Conservation (phyloP, 2,113 vertebrate genomes). For the Vombatus ursinus region DNA sequence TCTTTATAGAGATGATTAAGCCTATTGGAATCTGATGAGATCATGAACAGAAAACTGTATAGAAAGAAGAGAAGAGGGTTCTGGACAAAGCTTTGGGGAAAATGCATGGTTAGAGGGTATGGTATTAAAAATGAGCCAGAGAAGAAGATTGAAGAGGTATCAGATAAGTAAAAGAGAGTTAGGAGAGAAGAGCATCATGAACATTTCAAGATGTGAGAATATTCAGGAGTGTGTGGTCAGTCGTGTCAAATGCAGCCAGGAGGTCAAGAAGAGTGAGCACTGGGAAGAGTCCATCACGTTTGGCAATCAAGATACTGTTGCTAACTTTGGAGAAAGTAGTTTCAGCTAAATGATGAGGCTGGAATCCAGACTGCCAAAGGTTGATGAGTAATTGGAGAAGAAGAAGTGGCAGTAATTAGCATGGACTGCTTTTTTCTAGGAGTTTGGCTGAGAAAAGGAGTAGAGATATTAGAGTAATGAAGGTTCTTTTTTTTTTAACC, state of each 20-base stretch:
- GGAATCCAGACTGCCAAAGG: background rate
- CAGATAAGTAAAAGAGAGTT: background rate
- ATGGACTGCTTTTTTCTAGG: background rate
- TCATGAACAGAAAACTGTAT: background rate
- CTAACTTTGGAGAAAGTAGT: background rate
- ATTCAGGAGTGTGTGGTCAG: background rate
- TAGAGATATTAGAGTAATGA: background rate
- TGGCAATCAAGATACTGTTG: background rate
- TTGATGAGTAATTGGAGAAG: no score
- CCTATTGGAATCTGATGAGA: background rate
- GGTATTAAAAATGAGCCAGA: background rate
- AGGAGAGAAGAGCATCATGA: background rate
- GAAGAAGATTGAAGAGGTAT: background rate
- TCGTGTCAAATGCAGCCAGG: background rate
- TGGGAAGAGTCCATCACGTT: background rate
- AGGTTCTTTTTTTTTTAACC: background rate
- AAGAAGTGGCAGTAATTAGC: no score
- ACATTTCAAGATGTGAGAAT: background rate
- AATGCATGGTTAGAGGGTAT: background rate
- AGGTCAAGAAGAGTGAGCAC: background rate
- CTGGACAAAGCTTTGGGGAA: background rate
- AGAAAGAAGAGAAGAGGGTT: background rate
- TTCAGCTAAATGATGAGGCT: background rate
- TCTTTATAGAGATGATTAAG: background rate
- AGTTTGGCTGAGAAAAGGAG: background rate